A percentile compares a stretch with the other conserved stretches of the same genome.
Evolutionary conservation across 2,888 invertebrate genomes (phyloP).

Genomic region (Volucella bombylans): DNA sequence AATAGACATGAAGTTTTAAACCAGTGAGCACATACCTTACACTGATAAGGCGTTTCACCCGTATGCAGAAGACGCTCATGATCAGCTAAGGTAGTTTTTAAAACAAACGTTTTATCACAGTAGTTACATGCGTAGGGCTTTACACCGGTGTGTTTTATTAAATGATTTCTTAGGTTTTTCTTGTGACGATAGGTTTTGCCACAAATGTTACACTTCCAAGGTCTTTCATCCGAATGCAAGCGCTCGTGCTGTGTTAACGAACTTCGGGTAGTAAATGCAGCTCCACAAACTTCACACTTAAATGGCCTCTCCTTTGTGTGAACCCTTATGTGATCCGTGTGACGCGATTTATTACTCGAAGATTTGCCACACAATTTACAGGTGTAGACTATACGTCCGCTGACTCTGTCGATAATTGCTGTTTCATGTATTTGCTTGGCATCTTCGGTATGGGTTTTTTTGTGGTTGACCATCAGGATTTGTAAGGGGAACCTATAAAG

Average conservation of each 20-base stretch:
- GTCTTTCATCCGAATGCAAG: constrained; percentile 56
- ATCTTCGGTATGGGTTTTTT: constrained; percentile 53
- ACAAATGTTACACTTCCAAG: constrained; percentile 65
- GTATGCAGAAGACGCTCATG: constrained; percentile 55
- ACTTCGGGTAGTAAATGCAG: constrained; percentile 40
- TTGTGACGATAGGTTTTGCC: constrained; percentile 57
- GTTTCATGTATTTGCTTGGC: constrained; percentile 33
- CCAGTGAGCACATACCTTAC: constrained; percentile 39
- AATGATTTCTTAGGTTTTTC: constrained; percentile 45
- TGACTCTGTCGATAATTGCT: constrained; percentile 27
- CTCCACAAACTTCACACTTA: constrained; percentile 54
- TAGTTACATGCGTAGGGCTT: constrained; percentile 56
- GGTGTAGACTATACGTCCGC: constrained; percentile 25
- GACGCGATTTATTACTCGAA: constrained; percentile 30
- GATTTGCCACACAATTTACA: constrained; percentile 60
- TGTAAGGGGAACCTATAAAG: constrained; percentile 56
- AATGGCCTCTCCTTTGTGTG: constrained; percentile 54
- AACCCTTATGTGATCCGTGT: constrained; percentile 57
- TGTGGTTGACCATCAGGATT: constrained; percentile 61
- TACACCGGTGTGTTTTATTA: constrained; percentile 54
- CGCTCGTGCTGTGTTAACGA: constrained; percentile 44
- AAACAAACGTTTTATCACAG: constrained; percentile 46
- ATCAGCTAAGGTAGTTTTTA: constrained; percentile 9
- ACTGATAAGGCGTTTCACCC: constrained; percentile 59
- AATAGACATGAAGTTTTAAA: constrained; percentile 37